Conservation (phyloP, 1,140 invertebrate species). For the Drosophila paulistorum region DNA sequence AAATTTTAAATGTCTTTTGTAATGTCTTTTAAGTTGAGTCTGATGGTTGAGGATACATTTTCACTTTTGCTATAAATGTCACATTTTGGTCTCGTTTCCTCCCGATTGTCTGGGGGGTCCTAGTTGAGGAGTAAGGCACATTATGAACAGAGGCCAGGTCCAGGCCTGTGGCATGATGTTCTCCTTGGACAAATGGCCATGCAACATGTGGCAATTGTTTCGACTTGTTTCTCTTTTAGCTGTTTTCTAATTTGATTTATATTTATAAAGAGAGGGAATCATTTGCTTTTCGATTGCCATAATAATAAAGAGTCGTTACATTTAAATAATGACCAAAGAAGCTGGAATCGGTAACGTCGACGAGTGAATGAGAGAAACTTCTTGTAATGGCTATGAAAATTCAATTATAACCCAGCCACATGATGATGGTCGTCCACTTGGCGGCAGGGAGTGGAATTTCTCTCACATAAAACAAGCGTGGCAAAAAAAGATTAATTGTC, state of each 20-base stretch:
- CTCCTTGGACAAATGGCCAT: constrained; percentile 59
- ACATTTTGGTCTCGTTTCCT: constrained; percentile 38
- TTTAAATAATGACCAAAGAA: constrained; percentile 74
- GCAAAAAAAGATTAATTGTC: constrained; percentile 73
- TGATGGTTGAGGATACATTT: background rate
- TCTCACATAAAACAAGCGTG: constrained; percentile 67
- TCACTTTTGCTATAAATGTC: constrained; percentile 43
- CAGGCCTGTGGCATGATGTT: constrained; percentile 13
- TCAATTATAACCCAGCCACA: constrained; percentile 79
- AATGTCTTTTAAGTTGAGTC: constrained; percentile 61
- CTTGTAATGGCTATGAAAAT: constrained; percentile 80
- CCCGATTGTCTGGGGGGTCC: constrained; percentile 13
- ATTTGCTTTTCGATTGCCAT: constrained; percentile 76
- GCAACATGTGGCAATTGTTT: constrained; percentile 57
- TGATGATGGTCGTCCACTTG: constrained; percentile 65
- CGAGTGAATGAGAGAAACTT: background rate
- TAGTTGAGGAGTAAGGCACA: constrained; percentile 14
- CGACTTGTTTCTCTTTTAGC: constrained; percentile 20
- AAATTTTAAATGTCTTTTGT: constrained; percentile 30
- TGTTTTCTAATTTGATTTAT: constrained; percentile 75
- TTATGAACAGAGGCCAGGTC: constrained; percentile 15
- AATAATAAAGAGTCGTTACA: constrained; percentile 80
- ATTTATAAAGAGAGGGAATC: constrained; percentile 74
- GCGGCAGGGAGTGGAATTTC: no score
- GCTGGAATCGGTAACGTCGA: background rate